Percentiles rank a stretch among this genome's conserved stretches.
Evolutionary conservation across 2,797 vertebrate species (phyloP).

Genomic region (Cyprinodon diabolis): DNA sequence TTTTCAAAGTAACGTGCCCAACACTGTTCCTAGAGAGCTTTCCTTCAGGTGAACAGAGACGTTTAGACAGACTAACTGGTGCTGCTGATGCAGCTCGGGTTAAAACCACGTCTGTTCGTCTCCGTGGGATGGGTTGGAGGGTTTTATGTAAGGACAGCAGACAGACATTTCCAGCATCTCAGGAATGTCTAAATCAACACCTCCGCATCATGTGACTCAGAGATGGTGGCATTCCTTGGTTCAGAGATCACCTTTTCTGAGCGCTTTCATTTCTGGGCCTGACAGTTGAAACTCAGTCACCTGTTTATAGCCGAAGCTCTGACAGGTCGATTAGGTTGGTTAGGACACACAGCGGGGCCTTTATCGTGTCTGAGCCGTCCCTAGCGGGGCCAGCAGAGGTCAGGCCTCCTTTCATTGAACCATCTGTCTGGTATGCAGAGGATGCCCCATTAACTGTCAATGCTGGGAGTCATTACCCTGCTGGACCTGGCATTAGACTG

Average conservation of each 20-base stretch:
- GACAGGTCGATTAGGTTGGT: constrained; percentile 66
- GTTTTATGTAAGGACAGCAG: constrained; percentile 1
- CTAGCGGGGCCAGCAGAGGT: constrained; percentile 52
- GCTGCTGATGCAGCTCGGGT: constrained; percentile 34
- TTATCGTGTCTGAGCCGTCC: constrained; percentile 49
- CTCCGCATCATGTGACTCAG: constrained; percentile 18
- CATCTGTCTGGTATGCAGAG: constrained; percentile 67
- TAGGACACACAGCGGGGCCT: constrained; percentile 62
- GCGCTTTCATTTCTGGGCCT: constrained; percentile 18
- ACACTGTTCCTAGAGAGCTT: constrained; percentile 36
- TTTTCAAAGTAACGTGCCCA: too few relatives aligned
- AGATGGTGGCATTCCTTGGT: constrained; percentile 41
- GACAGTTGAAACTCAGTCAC: constrained; percentile 34
- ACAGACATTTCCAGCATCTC: constrained; percentile 14
- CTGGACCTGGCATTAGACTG: constrained; percentile 66
- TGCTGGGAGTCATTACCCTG: constrained; percentile 69
- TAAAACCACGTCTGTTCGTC: constrained; percentile 17
- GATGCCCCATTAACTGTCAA: constrained; percentile 73
- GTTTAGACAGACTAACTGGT: constrained; percentile 30
- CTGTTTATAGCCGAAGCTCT: constrained; percentile 43
- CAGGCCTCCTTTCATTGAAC: constrained; percentile 58
- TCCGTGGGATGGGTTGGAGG: constrained; percentile 40
- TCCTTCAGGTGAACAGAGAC: constrained; percentile 39
- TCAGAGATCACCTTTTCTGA: constrained; percentile 35
- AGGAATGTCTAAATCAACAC: constrained; percentile 44